Base-by-base conservation (phyloP, 1,140 invertebrate genomes). In the fruit fly (Drosophila melanogaster) region DNA sequence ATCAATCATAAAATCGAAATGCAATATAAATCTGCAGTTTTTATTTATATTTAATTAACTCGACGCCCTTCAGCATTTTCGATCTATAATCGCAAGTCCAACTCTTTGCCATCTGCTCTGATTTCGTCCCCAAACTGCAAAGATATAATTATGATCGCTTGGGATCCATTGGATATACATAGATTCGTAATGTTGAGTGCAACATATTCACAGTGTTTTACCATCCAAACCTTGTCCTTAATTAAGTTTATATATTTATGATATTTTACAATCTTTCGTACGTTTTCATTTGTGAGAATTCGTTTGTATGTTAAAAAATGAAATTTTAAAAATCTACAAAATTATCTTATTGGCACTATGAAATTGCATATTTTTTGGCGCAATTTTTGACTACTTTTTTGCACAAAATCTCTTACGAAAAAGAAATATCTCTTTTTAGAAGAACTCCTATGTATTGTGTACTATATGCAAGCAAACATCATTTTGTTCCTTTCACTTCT, bases 321-420 rank as follows among this genome's bases (percentile, higher is more conserved):
- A 59, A 46, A 62, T 58, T 66, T 33, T 58, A 70, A 67, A 66
- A 22, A 43, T 70, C 24, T 66, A 69, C 49, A 61, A 80, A 67
- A 69, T 67, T 79, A 62, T 62, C 49, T 61, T 67, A 91, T 91
- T 91, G 89, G 89, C 83, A 90, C 67, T 81, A 81, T 81, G 57
- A 87, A 81, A 86, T 91, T 91, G 90, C 90, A 91, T 91, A 91
- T 91, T 91, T 91, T 91, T 91, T 91, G 90, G 90, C 90, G 81
- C 84, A 91, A 91, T 90, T 90, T 90, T 90, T 90, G 80, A 90
- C 87, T 86, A 90, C 86, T 79, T 89, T 85, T 90, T 89, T 89
- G 86, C 78, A 90, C 85, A 81, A 70, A 50, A 77, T 87, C 65
- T 86, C 79, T 38, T 87, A 62, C 77, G n/a, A 57, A 83, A 59